Percentiles rank a stretch among this genome's conserved stretches.
phyloP scores from a whole-genome alignment of 2,888 invertebrate species.

The Cheilosia impressa region DNA sequence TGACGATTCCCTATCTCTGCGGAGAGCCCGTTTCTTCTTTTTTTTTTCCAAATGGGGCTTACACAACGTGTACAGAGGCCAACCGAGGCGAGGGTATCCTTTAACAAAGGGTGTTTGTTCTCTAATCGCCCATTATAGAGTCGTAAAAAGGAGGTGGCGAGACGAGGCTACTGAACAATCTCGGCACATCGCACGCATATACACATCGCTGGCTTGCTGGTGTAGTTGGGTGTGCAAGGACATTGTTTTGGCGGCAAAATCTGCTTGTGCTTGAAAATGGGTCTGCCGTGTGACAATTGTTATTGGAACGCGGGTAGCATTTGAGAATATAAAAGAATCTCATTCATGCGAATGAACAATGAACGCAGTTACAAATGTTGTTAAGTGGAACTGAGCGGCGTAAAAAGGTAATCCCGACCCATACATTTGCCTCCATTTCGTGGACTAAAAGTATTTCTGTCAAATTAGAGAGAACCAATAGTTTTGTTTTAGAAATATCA shows the following conservation, averaged over 20 bases:
- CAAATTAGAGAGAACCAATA: background rate
- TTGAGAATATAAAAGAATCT: constrained; percentile 32
- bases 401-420: background rate
- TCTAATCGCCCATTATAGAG: constrained; percentile 65
- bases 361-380: constrained; percentile 32
- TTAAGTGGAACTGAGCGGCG: constrained; percentile 18
- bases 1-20: constrained; percentile 76
- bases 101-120: constrained; percentile 60
- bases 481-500: too few relatives aligned
- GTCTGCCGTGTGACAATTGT: constrained; percentile 32
- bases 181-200: constrained; percentile 40
- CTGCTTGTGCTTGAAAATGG: constrained; percentile 9
- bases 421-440: background rate
- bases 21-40: constrained; percentile 52
- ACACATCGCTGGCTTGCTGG: background rate
- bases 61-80: constrained; percentile 39
- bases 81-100: constrained; percentile 27
- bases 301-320: constrained; percentile 17
- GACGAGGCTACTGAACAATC: constrained; percentile 55
- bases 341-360: constrained; percentile 32
- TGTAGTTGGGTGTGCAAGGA: constrained; percentile 13
- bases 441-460: background rate
- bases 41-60: constrained; percentile 54
- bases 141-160: constrained; percentile 64
- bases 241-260: constrained; percentile 19